These are phyloP conservation scores for Amiota communis DNA, from an alignment of 2,888 invertebrate species.

Conservation along the genomic window DNA sequence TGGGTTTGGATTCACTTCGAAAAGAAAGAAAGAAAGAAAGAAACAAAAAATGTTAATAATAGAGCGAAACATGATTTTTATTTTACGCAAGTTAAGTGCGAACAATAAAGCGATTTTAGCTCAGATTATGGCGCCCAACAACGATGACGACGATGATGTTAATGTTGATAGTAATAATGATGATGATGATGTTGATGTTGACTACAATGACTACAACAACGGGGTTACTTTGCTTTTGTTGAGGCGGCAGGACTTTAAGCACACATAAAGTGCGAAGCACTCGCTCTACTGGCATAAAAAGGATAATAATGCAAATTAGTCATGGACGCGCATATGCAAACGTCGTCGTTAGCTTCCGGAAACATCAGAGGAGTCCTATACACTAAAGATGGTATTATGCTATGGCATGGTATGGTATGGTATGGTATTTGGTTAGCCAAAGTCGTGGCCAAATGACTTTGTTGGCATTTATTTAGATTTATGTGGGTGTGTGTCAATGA, in stretches of 20 bases:
- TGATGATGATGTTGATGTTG: neutral
- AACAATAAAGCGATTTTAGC: slow-evolving; percentile 68
- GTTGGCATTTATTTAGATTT: slow-evolving; percentile 63
- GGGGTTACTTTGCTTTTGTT: neutral
- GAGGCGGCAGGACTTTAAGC: neutral
- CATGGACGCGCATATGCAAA: slow-evolving; percentile 64
- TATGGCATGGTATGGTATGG: too few relatives aligned
- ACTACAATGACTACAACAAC: too few relatives aligned
- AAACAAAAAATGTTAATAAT: slow-evolving; percentile 52
- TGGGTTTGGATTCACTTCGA: too few relatives aligned
- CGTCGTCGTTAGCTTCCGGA: slow-evolving; percentile 9
- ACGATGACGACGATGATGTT: neutral
- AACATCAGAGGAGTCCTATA: too few relatives aligned
- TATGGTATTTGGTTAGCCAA: neutral
- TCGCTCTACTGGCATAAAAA: slow-evolving; percentile 28
- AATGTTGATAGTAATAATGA: too few relatives aligned
- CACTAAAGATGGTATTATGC: neutral
- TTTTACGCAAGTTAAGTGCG: slow-evolving; percentile 73
- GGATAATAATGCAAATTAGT: slow-evolving; percentile 66
- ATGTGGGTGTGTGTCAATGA: slow-evolving; percentile 58
- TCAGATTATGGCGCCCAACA: slow-evolving; percentile 58
- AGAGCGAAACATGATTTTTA: slow-evolving; percentile 70
- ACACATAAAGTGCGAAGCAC: slow-evolving; percentile 6
- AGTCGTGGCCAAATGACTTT: slow-evolving; percentile 22
- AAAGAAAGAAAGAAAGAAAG: slow-evolving; percentile 10